Base-by-base conservation (phyloP, 2,888 invertebrate genomes). In the Spisula solida region DNA sequence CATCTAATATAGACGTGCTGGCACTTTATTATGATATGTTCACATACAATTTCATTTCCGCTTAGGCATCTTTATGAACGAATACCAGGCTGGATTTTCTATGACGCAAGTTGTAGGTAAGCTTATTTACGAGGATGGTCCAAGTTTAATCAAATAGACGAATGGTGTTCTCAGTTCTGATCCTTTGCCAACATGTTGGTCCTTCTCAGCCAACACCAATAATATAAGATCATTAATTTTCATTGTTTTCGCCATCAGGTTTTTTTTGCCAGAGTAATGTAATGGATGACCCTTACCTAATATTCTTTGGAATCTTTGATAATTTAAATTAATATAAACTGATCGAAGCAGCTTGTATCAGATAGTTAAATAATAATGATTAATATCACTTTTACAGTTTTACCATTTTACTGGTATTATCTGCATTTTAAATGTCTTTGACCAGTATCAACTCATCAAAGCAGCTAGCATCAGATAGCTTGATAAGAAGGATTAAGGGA, bases 1-100 rank as follows among this genome's bases (percentile, higher is more conserved):
- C 8, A 41, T 85, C 85, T 79, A 85, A 85, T 85, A 85, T 55
- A 85, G 85, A 85, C 85, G 34, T 85, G 55, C n/a, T 75, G 75
- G 34, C 75, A 75, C 31, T 85, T 85, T 85, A 85, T 56, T 85
- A 79, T 60, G 56, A 78, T 70, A 83, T 83, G 79, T 75, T 85
- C 85, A 55, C 85, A 79, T 78, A 79, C 25, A 34, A 75, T 79
- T 55, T 85, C 55, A 55, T 79, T 85, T 85, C 85, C 85, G 85
- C 85, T 85, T 25, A n/a, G 75, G 31, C 75, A 75, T 75, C 31
- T 75, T 75, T 34, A 75, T 70, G 25, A 48, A 48, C 48, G 48
- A 16, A 18, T 47, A 29, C 47, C 5, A 48, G 83, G n/a, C 25
- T 66, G 60, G 60, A n/a, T 66, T 66, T 25, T 66, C 60, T 31